phyloP scores from a whole-genome alignment of 2,797 vertebrate genomes.

The Crocidura indochinensis region DNA sequence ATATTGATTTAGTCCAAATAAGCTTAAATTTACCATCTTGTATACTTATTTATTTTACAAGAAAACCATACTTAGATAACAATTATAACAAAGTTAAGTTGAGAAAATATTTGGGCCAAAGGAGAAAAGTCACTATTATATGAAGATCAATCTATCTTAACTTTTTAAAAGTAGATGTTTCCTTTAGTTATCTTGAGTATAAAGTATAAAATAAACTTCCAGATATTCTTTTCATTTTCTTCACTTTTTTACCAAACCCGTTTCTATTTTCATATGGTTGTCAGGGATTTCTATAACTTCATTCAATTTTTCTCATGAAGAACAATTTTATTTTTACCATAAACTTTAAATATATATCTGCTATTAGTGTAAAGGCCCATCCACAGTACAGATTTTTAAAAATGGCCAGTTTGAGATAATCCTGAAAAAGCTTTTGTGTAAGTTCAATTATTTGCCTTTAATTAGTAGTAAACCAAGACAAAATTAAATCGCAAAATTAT shows the following conservation, averaged over 20 bases:
- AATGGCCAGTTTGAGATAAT: neutral
- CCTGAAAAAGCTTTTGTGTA: too few species aligned
- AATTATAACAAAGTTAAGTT: neutral
- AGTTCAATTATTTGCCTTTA: too few species aligned
- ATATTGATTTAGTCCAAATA: neutral
- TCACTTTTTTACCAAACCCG: constrained; percentile 14
- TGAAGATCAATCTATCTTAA: neutral
- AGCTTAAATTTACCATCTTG: constrained; percentile 34
- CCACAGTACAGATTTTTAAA: neutral
- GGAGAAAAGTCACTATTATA: constrained; percentile 4
- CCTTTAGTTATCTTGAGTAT: neutral
- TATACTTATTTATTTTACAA: constrained; percentile 19
- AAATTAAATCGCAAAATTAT: too few species aligned
- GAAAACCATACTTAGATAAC: constrained; percentile 6
- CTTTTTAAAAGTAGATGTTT: neutral
- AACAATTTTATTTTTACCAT: neutral
- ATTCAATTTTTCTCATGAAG: neutral
- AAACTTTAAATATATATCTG: neutral
- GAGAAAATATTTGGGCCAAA: neutral
- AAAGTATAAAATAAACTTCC: constrained; percentile 21
- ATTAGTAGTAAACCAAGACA: too few species aligned
- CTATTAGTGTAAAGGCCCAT: neutral
- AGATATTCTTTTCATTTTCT: neutral
- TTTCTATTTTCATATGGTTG: neutral
- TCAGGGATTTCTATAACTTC: neutral